phyloP scores from a whole-genome alignment of 2,113 vertebrate species.

The Otus sunia region DNA sequence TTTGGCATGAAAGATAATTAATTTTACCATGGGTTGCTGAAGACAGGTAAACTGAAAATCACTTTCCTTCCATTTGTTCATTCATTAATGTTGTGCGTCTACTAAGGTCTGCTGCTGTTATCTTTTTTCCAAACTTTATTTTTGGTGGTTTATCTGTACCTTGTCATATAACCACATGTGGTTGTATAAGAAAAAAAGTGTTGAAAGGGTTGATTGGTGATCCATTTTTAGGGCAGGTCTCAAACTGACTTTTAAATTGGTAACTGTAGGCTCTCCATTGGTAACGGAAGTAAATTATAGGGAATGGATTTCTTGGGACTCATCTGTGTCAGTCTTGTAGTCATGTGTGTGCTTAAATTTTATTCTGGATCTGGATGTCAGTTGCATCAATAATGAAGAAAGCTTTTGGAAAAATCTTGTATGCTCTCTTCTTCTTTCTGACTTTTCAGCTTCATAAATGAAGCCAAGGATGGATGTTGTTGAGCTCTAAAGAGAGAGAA shows the following conservation, averaged over 20 bases:
- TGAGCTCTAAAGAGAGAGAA: background rate
- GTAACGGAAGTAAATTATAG: conserved; percentile 8
- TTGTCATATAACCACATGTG: background rate
- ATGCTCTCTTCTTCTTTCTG: background rate
- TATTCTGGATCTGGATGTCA: background rate
- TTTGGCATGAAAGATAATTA: background rate
- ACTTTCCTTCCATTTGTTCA: background rate
- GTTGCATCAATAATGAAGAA: conserved; percentile 18
- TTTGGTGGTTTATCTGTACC: background rate
- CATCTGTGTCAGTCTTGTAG: background rate
- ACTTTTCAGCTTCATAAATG: background rate
- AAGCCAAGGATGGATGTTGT: background rate
- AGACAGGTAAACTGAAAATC: conserved; percentile 54
- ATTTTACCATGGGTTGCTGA: background rate
- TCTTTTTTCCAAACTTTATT: background rate
- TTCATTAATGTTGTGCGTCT: background rate
- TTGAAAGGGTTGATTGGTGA: background rate
- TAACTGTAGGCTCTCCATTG: background rate
- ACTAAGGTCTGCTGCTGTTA: background rate
- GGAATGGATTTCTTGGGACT: background rate
- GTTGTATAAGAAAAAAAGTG: background rate
- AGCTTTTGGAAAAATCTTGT: background rate
- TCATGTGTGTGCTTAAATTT: conserved; percentile 1
- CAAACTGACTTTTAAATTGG: conserved; percentile 17
- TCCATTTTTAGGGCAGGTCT: background rate